Conservation (phyloP, 2,113 vertebrate genomes). For the Notiomystis cincta region DNA sequence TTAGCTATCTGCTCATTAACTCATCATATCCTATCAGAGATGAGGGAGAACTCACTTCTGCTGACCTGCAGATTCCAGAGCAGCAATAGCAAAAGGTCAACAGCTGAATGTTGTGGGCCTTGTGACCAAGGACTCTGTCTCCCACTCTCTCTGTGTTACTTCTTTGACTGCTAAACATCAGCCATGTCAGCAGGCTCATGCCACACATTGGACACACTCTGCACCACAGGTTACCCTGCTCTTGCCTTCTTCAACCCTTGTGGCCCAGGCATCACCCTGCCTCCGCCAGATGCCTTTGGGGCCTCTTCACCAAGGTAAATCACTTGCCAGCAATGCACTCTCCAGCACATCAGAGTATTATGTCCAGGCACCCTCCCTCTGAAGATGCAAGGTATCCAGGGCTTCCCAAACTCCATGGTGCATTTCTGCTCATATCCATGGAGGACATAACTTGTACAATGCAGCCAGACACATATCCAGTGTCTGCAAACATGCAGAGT, state of each 20-base stretch:
- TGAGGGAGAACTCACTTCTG: background rate
- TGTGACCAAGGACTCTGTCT: background rate
- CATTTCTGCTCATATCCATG: background rate
- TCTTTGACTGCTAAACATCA: background rate
- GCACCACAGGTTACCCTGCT: background rate
- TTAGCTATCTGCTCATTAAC: background rate
- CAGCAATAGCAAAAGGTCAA: background rate
- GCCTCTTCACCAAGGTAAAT: background rate
- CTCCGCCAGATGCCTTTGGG: background rate
- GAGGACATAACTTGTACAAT: background rate
- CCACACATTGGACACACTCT: background rate
- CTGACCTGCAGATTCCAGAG: background rate
- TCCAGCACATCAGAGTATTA: background rate
- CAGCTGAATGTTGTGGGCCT: background rate
- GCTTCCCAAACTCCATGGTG: background rate
- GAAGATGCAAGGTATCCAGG: background rate
- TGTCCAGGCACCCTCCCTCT: background rate
- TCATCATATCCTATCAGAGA: fast-evolving
- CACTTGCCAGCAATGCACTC: background rate
- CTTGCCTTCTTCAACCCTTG: background rate
- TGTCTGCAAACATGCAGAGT: background rate
- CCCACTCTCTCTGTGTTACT: background rate
- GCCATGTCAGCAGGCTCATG: background rate
- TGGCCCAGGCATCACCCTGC: background rate
- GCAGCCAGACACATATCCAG: background rate